Conservation (phyloP, 2,797 vertebrate species). For the Odontamblyopus rebecca region DNA sequence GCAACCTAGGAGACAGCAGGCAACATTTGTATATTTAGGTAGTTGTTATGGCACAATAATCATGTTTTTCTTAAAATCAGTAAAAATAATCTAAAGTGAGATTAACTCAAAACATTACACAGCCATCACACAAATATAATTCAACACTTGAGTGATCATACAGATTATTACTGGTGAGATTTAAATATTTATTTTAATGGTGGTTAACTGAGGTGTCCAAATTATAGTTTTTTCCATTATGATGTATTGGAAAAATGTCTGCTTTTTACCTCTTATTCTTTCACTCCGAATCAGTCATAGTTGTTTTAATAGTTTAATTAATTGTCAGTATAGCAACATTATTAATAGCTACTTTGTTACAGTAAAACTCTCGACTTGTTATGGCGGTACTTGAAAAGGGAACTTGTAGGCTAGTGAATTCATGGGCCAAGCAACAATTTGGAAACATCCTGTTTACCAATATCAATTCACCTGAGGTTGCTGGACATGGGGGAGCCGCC, state of each 20-base stretch:
- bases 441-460: neutral
- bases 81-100: neutral
- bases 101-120: neutral
- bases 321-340: neutral
- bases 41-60: neutral
- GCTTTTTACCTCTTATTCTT: too few relatives aligned
- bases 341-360: neutral
- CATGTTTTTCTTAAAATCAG: neutral
- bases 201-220: too few relatives aligned
- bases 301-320: neutral
- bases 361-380: neutral
- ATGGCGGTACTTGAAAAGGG: neutral
- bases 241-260: too few relatives aligned
- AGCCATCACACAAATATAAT: neutral
- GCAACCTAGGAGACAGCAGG: slow-evolving; percentile 78
- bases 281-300: too few relatives aligned
- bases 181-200: neutral
- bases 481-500: slow-evolving; percentile 96
- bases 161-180: neutral
- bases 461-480: slow-evolving; percentile 81
- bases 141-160: neutral
- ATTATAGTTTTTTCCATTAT: too few relatives aligned
- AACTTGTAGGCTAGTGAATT: neutral
- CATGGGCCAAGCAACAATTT: neutral
- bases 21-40: slow-evolving; percentile 18